Evolutionary conservation across 2,113 vertebrate genomes (phyloP).

Genomic region (Micronycteris hirsuta): DNA sequence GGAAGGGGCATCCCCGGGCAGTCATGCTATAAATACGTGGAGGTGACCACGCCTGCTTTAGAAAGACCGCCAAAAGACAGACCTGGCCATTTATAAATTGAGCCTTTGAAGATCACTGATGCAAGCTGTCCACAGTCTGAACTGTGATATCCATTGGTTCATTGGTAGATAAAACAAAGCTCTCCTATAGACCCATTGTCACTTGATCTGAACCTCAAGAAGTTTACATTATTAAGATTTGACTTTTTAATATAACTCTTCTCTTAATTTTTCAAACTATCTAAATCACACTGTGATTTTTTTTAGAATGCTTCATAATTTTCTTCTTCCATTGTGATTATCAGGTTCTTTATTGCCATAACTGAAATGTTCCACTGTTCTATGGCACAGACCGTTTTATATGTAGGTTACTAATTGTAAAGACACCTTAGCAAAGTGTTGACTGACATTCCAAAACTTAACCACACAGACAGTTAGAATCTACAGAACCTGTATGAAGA

Average conservation of each 20-base stretch:
- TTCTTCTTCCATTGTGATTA: constrained; percentile 10
- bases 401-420: neutral
- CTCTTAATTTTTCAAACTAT: neutral
- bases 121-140: no score
- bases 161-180: neutral
- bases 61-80: neutral
- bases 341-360: neutral
- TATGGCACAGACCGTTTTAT: neutral
- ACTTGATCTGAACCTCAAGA: neutral
- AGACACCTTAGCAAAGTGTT: neutral
- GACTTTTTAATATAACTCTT: neutral
- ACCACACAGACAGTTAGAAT: neutral
- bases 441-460: neutral
- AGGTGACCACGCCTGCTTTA: neutral
- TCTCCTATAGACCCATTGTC: neutral
- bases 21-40: rapidly evolving
- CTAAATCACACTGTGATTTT: neutral
- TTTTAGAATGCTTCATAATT: neutral
- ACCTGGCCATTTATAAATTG: neutral
- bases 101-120: neutral
- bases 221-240: neutral
- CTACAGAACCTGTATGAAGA: neutral
- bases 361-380: neutral
- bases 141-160: neutral
- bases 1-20: neutral